A percentile compares a stretch with the other conserved stretches of the same genome.
Evolutionary conservation across 1,140 invertebrate genomes (phyloP).

Genomic region (Diorhabda sublineata): DNA sequence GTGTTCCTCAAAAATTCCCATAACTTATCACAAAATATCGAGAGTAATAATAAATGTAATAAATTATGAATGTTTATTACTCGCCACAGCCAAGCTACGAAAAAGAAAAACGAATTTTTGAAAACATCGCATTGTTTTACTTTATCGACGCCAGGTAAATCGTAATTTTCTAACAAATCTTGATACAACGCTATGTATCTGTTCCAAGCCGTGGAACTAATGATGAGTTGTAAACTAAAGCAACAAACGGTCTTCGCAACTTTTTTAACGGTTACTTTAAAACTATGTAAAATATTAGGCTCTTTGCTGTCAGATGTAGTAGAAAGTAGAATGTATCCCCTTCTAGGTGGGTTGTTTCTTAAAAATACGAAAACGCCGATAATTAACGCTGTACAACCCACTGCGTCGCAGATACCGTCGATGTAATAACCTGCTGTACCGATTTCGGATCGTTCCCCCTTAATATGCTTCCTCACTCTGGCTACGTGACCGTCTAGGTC

Average conservation of each 20-base stretch:
- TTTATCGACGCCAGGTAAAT: conserved; percentile 49
- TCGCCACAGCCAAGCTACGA: conserved; percentile 71
- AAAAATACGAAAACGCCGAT: conserved; percentile 62
- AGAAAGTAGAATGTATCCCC: conserved; percentile 61
- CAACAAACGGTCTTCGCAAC: conserved; percentile 61
- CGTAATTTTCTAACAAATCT: conserved; percentile 62
- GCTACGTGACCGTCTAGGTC: conserved; percentile 77
- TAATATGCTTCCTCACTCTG: conserved; percentile 61
- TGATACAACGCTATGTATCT: conserved; percentile 75
- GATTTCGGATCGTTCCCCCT: conserved; percentile 67
- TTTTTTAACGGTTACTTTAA: conserved; percentile 59
- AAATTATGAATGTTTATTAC: conserved; percentile 75
- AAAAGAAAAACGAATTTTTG: conserved; percentile 65
- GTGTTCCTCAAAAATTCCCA: conserved; percentile 65
- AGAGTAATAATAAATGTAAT: conserved; percentile 68
- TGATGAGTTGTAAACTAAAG: conserved; percentile 63
- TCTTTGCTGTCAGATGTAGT: conserved; percentile 52
- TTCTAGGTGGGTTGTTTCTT: conserved; percentile 62
- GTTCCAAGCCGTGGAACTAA: conserved; percentile 75
- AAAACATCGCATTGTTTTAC: conserved; percentile 55
- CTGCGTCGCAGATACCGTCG: conserved; percentile 68
- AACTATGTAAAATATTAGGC: conserved; percentile 56
- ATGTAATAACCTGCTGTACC: conserved; percentile 68
- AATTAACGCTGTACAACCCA: conserved; percentile 66
- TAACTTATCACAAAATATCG: conserved; percentile 75